Evolutionary conservation across 2,888 invertebrate species (phyloP), one percentile per base, ranked within the genome.

Genomic region (Hyposoter dolosus): DNA sequence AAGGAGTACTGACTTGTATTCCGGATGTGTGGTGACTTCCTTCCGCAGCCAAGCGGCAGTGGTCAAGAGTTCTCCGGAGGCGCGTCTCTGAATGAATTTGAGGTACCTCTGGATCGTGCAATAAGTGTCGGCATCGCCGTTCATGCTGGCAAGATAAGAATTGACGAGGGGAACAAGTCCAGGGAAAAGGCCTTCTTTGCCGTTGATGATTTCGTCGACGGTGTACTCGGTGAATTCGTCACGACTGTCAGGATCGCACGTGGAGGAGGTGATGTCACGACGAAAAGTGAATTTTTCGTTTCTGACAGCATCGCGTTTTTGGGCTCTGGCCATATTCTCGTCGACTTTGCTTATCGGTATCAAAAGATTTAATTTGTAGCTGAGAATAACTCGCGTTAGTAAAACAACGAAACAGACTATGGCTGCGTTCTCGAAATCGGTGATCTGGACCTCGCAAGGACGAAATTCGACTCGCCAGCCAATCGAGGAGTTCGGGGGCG

Each of bases 391-490:
- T 89, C 99, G 95, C 0, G 99, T 99, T 87, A 99, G 95, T 71
- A 99, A 95, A 23, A 99, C 99, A 17, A 99, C 97, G 94, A 99
- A 99, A 93, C 99, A 99, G 28, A 99, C 99, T 91, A 98, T 97
- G 4, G 99, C 99, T 0, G 99, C 99, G 95, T 99, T 99, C 95
- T 99, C 99, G 95, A 99, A 99, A 95, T 99, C 99, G 0, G 99
- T 99, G 90, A 99, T 96, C 94, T 99, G 99, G 28, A 98, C 98
- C 95, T 99, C 99, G 94, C 99, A 99, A 63, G 99, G 99, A 43
- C 99, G 96, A 95, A 99, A 99, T 95, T 99, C 99, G 0, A 99
- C 99, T 89, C 99, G 96, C 99, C 99, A 99, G 53, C 99, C 99
- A 92, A 99, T 99, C 74, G 98, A 96, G 10, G 98, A 98, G 94